These are phyloP conservation scores for Musca domestica DNA, from an alignment of 1,140 invertebrate genomes.

Conservation along the genomic window DNA sequence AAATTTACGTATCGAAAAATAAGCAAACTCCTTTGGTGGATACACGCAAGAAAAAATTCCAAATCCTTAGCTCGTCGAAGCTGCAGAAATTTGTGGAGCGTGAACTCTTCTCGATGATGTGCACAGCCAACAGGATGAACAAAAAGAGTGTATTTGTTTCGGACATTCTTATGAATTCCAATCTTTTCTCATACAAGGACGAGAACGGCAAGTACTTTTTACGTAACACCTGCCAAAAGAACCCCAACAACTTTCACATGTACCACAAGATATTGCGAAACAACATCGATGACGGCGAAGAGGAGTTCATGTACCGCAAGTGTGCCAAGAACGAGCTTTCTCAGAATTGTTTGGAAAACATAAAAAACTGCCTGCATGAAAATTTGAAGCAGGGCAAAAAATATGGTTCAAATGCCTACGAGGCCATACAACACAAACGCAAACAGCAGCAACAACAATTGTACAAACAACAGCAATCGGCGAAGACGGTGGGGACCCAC, in stretches of 20 bases:
- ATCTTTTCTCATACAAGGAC: slow-evolving; percentile 36
- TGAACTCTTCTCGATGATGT: slow-evolving; percentile 41
- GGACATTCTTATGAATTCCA: slow-evolving; percentile 39
- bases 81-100: slow-evolving; percentile 40
- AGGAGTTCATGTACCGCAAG: slow-evolving; percentile 21
- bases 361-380: slow-evolving; percentile 14
- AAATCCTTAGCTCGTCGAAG: slow-evolving; percentile 26
- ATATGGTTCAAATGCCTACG: slow-evolving; percentile 3
- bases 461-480: neutral
- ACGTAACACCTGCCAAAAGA: slow-evolving; percentile 14
- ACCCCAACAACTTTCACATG: slow-evolving; percentile 21
- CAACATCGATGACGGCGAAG: slow-evolving; percentile 15
- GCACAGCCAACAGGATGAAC: slow-evolving; percentile 38
- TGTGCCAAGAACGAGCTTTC: slow-evolving; percentile 21
- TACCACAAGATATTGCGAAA: slow-evolving; percentile 24
- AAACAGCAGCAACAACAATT: slow-evolving; percentile 6
- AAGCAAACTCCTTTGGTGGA: slow-evolving; percentile 18
- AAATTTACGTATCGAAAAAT: slow-evolving; percentile 38
- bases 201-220: slow-evolving; percentile 26
- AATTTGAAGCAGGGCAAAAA: slow-evolving; percentile 14
- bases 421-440: slow-evolving; percentile 9
- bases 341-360: slow-evolving; percentile 25
- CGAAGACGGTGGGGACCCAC: neutral
- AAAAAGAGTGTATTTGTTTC: slow-evolving; percentile 42
- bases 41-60: slow-evolving; percentile 32